Base-by-base conservation (phyloP, 1,140 invertebrate genomes). In the Melanaphis sacchari region DNA sequence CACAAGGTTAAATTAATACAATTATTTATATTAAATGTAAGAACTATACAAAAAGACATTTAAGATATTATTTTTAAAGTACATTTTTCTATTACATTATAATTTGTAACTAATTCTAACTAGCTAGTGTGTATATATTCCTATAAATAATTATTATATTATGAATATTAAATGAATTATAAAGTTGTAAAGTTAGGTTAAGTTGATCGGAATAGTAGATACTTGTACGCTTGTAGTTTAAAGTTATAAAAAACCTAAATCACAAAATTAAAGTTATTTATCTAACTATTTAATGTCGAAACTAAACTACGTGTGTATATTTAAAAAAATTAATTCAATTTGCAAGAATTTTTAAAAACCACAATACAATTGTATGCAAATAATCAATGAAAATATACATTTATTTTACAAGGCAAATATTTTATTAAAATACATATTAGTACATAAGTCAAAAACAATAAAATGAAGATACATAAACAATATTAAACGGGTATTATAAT, bases 11-110 rank as follows among this genome's bases (percentile, higher is more conserved):
- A 54, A 38, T 54, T 21, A 89, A 54, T 89, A 89, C 31, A 89
- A 54, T 38, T 54, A 38, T 89, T 54, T 89, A 54, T 88, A 88
- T 49, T 46, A 88, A 88, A 88, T 22, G n/a, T 88, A 88, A 43
- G 26, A 31, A 59, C 22, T 84, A 84, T 26, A 40, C 31, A 88
- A 1, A 85, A 43, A 85, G 40, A 8, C 36, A n/a, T 22, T 38
- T 36, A 82, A 84, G 8, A 40, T 41, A 31, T 40, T 40, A 84
- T 26, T 84, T 24, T 24, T 41, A 15, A 84, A 41, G 38, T 82
- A n/a, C 6, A 76, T n/a, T n/a, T 66, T 76, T n/a, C 15, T n/a
- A n/a, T 36, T 31, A 15, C 3, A 66, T n/a, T 66, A 66, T 76
- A 36, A n/a, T n/a, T 76, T n/a, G n/a, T 76, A 76, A n/a, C 36